A percentile compares a stretch with the other conserved stretches of the same genome.
These are phyloP conservation scores for Balaenoptera acutorostrata DNA, from an alignment of 2,113 vertebrate species.

Conservation along the genomic window DNA sequence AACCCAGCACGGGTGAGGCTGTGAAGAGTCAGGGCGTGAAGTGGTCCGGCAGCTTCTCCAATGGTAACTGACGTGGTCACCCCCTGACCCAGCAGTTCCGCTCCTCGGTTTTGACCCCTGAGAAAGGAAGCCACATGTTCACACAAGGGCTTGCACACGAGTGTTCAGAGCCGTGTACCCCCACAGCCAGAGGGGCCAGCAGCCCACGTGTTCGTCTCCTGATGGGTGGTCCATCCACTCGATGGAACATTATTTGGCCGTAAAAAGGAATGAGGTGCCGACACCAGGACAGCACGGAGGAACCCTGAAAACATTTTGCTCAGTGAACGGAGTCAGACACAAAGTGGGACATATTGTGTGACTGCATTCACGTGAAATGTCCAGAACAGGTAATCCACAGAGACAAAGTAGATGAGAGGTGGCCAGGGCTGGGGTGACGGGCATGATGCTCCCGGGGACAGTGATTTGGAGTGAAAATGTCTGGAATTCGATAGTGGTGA, in stretches of 20 bases:
- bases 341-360: rapidly evolving
- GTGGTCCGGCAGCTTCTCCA: neutral
- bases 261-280: rapidly evolving
- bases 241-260: rapidly evolving
- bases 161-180: neutral
- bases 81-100: neutral
- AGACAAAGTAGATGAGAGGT: neutral
- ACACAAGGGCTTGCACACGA: rapidly evolving
- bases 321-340: neutral
- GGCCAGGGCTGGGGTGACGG: rapidly evolving
- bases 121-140: rapidly evolving
- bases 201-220: rapidly evolving
- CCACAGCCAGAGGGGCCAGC: rapidly evolving
- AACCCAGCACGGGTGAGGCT: neutral
- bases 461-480: neutral
- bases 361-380: rapidly evolving
- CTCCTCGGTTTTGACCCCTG: rapidly evolving
- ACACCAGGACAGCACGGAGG: rapidly evolving
- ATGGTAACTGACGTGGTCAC: too few species aligned
- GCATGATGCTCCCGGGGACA: rapidly evolving
- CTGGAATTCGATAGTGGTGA: neutral
- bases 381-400: rapidly evolving
- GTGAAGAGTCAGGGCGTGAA: neutral
- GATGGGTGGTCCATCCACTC: rapidly evolving
- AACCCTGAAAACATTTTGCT: rapidly evolving